These are phyloP conservation scores for Lasioglossum vierecki DNA, from an alignment of 2,888 invertebrate genomes.

Conservation along the genomic window DNA sequence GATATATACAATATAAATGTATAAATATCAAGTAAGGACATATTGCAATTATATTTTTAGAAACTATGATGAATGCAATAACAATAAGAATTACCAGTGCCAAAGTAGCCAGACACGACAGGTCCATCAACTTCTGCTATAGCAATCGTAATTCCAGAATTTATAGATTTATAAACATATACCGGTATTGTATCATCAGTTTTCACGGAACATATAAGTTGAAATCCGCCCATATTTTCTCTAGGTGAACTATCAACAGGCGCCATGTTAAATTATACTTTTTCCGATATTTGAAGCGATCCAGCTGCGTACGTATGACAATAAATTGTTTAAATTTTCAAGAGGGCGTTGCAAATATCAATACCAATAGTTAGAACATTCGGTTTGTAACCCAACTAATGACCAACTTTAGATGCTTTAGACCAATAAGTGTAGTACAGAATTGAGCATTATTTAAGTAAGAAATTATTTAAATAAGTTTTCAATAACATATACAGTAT, in stretches of 20 bases:
- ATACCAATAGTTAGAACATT: not conserved
- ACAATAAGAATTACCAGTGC: conserved; percentile 88
- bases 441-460: too few species aligned
- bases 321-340: not conserved
- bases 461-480: too few species aligned
- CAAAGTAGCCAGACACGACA: conserved; percentile 94
- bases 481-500: too few species aligned
- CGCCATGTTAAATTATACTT: conserved; percentile 74
- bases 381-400: not conserved
- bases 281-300: not conserved
- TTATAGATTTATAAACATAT: conserved; percentile 91
- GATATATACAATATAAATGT: not conserved
- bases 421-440: not conserved
- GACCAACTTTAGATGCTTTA: not conserved
- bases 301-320: not conserved
- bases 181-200: conserved; percentile 91
- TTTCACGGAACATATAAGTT: conserved; percentile 87
- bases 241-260: conserved; percentile 81
- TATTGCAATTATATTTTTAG: conserved; percentile 8
- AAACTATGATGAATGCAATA: not conserved
- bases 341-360: not conserved
- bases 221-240: conserved; percentile 84
- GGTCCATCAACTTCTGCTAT: conserved; percentile 95
- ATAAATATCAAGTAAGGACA: not conserved
- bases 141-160: conserved; percentile 92